Percentiles rank a stretch among this genome's conserved stretches.
Evolutionary conservation across 2,888 invertebrate genomes (phyloP).

Genomic region (Stenurella melanura): DNA sequence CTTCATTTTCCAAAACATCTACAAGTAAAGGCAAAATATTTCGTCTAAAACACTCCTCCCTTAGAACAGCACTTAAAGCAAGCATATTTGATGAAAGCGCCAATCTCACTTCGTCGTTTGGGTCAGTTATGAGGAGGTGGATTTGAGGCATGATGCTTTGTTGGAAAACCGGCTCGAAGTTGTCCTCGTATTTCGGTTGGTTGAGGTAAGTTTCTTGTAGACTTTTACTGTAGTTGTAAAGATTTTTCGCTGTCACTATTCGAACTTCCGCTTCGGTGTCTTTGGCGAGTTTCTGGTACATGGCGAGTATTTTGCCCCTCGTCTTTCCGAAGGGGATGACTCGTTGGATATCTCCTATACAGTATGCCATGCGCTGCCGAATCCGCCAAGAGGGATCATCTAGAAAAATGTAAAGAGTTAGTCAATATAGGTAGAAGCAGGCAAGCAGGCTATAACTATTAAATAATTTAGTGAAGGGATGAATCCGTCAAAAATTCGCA

Average conservation of each 20-base stretch:
- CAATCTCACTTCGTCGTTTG: conserved; percentile 63
- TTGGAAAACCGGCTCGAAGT: conserved; percentile 65
- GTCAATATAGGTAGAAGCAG: too few relatives aligned
- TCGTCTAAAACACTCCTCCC: conserved; percentile 63
- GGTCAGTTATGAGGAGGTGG: conserved; percentile 61
- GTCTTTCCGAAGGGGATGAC: conserved; percentile 58
- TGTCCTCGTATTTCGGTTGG: conserved; percentile 53
- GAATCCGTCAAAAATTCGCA: too few relatives aligned
- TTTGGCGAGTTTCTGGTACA: conserved; percentile 64
- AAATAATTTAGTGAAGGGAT: too few relatives aligned
- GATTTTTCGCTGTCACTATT: conserved; percentile 61
- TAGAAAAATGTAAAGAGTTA: conserved; percentile 51
- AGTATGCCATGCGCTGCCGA: conserved; percentile 63
- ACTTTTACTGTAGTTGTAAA: conserved; percentile 62
- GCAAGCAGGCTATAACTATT: too few relatives aligned
- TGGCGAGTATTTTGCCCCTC: conserved; percentile 61
- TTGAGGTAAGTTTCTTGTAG: conserved; percentile 61
- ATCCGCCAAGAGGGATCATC: conserved; percentile 67
- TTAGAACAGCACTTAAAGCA: conserved; percentile 61
- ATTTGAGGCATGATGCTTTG: conserved; percentile 64
- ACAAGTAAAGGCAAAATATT: conserved; percentile 66
- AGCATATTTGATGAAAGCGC: conserved; percentile 65
- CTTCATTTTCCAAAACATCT: conserved; percentile 65
- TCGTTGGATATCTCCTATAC: conserved; percentile 62
- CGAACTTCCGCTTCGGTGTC: conserved; percentile 66